Base-by-base conservation (phyloP, 2,888 invertebrate species). In the Cactoblastis cactorum region DNA sequence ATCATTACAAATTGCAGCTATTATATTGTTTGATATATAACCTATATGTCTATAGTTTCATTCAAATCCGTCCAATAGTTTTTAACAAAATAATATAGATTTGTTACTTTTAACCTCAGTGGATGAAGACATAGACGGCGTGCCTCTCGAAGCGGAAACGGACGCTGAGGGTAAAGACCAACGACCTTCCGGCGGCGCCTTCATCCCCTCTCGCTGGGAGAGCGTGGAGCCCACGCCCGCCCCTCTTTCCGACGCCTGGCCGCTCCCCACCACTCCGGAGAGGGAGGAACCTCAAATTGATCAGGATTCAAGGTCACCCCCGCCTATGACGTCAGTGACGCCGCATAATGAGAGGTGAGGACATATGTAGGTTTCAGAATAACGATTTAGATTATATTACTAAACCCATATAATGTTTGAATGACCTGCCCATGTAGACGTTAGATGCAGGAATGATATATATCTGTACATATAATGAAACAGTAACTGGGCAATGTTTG, bases 161-260 rank as follows among this genome's bases (percentile, higher is more conserved):
- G 76, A 70, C 33, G 14, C 17, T 67, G 56, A 17, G 83, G 71
- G 45, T 76, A 53, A 45, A 62, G 12, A 43, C 9, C 15, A 51
- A 48, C 68, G 65, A 57, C 69, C 78, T 48, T 85, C 80, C 63
- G 92, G 93, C 9, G 91, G 92, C 53, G 93, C 93, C 11, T 97
- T 98, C 87, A 94, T 97, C 52, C 95, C 96, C 6, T 98, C 98
- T 1, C 96, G 97, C 78, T 99, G 98, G 98, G 98, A 99, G 91
- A 95, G 95, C 39, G 96, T 99, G 18, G 98, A 98, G 84, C 96
- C 97, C 15, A 55, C 58, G n/a, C 94, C 95, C 65, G 93, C 95
- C 19, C 39, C 56, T 38, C 48, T 93, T 3, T 12, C 41, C 2
- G 41, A 24, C 3, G 46, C 19, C 8, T 34, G 34, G 49, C 45